Evolutionary conservation across 1,140 invertebrate genomes (phyloP), one percentile per base, ranked within the genome.

Genomic region (Drosophila rhopaloa): DNA sequence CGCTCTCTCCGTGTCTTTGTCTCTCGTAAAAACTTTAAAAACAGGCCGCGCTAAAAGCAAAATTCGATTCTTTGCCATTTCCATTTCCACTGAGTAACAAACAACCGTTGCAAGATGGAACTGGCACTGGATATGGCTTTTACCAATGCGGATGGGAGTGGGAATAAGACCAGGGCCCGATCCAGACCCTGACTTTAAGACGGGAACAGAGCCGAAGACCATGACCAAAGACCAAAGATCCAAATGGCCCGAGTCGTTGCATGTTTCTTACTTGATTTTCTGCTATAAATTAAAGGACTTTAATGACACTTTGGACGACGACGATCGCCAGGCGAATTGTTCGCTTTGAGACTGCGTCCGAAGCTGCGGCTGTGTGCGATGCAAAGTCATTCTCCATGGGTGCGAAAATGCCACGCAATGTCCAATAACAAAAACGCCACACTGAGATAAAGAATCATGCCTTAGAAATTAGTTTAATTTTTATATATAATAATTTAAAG

Each of bases 241-340:
- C 62, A 71, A 71, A 71, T 71, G 65, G 71, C 57, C 81, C 68
- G 65, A 80, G 81, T 85, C 81, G 81, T 88, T 84, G 84, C 84
- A 88, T 88, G 84, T 88, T 88, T 88, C 84, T 88, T 88, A 75
- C 84, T 88, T 88, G 84, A 88, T 88, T 88, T 88, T 88, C 84
- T 89, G 84, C 84, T 89, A 88, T 88, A 88, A 88, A 88, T 88
- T 88, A 88, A 88, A 88, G 84, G 84, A 89, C 84, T 88, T 88
- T 88, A 88, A 88, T 88, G 84, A 88, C 84, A 88, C 84, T 88
- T 88, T 83, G 77, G 80, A 89, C 79, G 84, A 65, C 76, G 79
- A 68, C 78, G 83, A 89, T 83, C 84, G 71, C 84, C 81, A 75
- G 62, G 81, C 77, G 84, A 88, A 88, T 89, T 83, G 84, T 89